Base-by-base conservation (phyloP, 2,797 vertebrate genomes). In the Mionectes olivaceus region DNA sequence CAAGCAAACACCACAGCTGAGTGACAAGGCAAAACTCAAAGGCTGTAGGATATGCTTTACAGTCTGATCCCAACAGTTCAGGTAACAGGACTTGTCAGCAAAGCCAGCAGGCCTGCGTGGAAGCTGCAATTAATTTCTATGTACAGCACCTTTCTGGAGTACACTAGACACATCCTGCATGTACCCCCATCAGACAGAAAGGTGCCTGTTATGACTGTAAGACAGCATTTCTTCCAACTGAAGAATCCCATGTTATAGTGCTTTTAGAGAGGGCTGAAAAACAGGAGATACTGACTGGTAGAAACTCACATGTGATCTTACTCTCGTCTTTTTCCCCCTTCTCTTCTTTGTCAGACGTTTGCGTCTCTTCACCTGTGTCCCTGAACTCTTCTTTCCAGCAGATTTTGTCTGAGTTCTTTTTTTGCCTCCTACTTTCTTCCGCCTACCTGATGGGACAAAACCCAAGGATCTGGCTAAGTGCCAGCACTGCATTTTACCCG, bases 291-390 rank as follows among this genome's bases (percentile, higher is more conserved):
- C 15, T 19, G 68, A 61, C 6, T 16, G 23, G 55, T 46, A 93
- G 68, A 73, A 87, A 93, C 64, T 87, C 69, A 93, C 86, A 21
- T 19, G 61, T 25, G 65, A 57, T 57, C 69, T 88, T 83, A 94
- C 97, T 97, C 95, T 96, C 0, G 5, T 50, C 95, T 91, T 98
- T 39, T 96, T 98, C 10, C 97, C 98, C 75, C 97, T 99, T 23
- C 96, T 98, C 94, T 89, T 99, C 97, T 98, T 99, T 25, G 22
- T 71, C 78, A 92, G 97, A 23, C 97, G 95, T 92, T 97, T 99
- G 39, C 97, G 98, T 67, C 97, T 98, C 94, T 93, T 99, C 33
- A 96, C 71, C 65, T 98, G 97, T 1, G 90, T 77, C 52, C 96
- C 97, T 15, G 97, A 79, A 32, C 83, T 87, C 95, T 97, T 98